Conservation (phyloP, 2,797 vertebrate species). For the Triplophysa bombifrons region DNA sequence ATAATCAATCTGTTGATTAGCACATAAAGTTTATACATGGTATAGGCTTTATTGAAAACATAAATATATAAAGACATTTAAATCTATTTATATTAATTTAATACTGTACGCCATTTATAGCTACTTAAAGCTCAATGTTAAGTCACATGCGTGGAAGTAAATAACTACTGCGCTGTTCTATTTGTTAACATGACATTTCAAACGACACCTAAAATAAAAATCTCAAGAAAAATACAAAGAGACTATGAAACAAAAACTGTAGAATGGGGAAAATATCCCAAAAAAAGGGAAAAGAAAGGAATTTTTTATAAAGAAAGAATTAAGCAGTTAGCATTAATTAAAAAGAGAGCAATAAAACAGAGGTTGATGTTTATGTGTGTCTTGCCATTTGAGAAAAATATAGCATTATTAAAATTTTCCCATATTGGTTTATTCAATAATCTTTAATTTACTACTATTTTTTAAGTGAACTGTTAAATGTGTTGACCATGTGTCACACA, state of each 20-base stretch:
- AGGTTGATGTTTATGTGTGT: not conserved
- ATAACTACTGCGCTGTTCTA: too few relatives aligned
- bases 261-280: not conserved
- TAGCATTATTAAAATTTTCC: slow-evolving; percentile 10
- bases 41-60: too few relatives aligned
- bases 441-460: slow-evolving; percentile 22
- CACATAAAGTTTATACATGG: too few relatives aligned
- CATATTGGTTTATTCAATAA: not conserved
- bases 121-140: too few relatives aligned
- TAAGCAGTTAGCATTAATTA: not conserved
- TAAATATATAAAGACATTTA: too few relatives aligned
- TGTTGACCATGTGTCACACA: slow-evolving; percentile 70
- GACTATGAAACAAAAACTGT: not conserved
- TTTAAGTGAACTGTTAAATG: slow-evolving; percentile 61
- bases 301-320: not conserved
- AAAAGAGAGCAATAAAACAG: not conserved
- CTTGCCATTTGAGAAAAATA: not conserved
- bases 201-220: too few relatives aligned
- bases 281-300: not conserved
- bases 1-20: too few relatives aligned
- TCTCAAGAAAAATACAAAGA: too few relatives aligned
- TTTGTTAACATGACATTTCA: too few relatives aligned
- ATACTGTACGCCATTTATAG: too few relatives aligned
- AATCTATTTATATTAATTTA: too few relatives aligned
- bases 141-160: too few relatives aligned